phyloP scores from a whole-genome alignment of 2,888 invertebrate genomes.

The Caprella mutica region DNA sequence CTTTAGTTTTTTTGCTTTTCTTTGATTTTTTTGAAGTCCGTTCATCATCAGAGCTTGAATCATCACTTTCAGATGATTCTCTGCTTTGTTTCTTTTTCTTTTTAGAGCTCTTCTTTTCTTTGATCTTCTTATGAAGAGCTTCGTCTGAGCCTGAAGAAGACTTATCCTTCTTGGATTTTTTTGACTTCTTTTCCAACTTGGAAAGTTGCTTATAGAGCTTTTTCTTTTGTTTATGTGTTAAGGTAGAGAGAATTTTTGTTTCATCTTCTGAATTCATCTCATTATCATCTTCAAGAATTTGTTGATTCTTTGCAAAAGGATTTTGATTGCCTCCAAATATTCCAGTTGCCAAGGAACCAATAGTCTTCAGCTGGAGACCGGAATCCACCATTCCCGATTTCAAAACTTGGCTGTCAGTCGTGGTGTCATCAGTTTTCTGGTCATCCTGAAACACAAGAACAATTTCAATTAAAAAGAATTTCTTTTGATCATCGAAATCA shows the following conservation, averaged over 20 bases:
- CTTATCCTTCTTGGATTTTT: conserved; percentile 8
- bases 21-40: conserved; percentile 16
- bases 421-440: no score
- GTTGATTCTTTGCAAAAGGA: conserved; percentile 40
- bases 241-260: conserved; percentile 62
- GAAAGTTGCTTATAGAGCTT: conserved; percentile 57
- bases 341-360: conserved; percentile 22
- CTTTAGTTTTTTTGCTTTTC: conserved; percentile 1
- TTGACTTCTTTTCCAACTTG: conserved; percentile 35
- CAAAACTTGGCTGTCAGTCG: conserved; percentile 59
- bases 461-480: no score
- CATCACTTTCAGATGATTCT: conserved; percentile 5
- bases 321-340: conserved; percentile 42
- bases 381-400: conserved; percentile 86
- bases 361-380: conserved; percentile 73
- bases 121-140: conserved; percentile 4
- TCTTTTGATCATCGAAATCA: no score
- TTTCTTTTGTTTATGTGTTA: conserved; percentile 78
- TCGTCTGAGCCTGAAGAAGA: background rate
- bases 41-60: conserved; percentile 21
- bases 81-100: conserved; percentile 19
- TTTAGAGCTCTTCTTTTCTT: conserved; percentile 15
- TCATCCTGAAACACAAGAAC: no score
- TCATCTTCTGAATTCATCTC: conserved; percentile 48
- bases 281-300: conserved; percentile 39